Conservation (phyloP, 2,888 invertebrate species). For the Ischnus inquisitorius region DNA sequence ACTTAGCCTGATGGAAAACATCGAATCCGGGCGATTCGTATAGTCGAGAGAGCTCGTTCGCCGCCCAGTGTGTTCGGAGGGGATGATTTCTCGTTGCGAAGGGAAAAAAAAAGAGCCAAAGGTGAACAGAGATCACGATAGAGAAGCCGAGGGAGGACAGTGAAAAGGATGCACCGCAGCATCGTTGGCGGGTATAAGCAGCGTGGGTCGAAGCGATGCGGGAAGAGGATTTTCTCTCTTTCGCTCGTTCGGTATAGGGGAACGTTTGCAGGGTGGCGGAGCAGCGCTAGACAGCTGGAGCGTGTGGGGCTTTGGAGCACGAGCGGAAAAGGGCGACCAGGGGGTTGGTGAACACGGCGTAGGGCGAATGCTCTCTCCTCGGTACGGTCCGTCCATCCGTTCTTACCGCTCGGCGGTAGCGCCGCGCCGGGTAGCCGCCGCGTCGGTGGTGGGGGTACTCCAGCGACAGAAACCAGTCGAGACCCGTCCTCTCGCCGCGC, state of each 20-base stretch:
- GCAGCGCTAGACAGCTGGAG: conserved; percentile 72
- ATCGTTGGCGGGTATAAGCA: conserved; percentile 29
- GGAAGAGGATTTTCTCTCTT: conserved; percentile 41
- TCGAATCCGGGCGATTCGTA: conserved; percentile 36
- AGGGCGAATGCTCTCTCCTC: conserved; percentile 52
- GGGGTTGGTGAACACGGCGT: conserved; percentile 55
- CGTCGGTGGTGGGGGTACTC: conserved; percentile 57
- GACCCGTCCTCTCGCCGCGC: conserved; percentile 82
- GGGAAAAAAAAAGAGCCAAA: conserved; percentile 13
- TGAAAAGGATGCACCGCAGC: conserved; percentile 55
- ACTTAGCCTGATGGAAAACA: conserved; percentile 47
- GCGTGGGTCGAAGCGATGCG: conserved; percentile 32
- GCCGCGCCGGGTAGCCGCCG: conserved; percentile 44
- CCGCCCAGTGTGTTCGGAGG: conserved; percentile 33
- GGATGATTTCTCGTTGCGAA: conserved; percentile 61
- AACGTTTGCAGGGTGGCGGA: conserved; percentile 70
- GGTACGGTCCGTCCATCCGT: conserved; percentile 39
- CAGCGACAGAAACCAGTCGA: conserved; percentile 80
- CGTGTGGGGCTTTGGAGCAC: conserved; percentile 73
- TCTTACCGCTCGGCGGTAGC: conserved; percentile 64
- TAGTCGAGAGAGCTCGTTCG: not conserved
- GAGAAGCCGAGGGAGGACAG: conserved; percentile 8
- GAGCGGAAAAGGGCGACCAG: conserved; percentile 68
- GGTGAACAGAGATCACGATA: conserved; percentile 20
- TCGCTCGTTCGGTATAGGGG: conserved; percentile 8